Evolutionary conservation across 2,888 invertebrate species (phyloP).

Genomic region (Agrochola macilenta): DNA sequence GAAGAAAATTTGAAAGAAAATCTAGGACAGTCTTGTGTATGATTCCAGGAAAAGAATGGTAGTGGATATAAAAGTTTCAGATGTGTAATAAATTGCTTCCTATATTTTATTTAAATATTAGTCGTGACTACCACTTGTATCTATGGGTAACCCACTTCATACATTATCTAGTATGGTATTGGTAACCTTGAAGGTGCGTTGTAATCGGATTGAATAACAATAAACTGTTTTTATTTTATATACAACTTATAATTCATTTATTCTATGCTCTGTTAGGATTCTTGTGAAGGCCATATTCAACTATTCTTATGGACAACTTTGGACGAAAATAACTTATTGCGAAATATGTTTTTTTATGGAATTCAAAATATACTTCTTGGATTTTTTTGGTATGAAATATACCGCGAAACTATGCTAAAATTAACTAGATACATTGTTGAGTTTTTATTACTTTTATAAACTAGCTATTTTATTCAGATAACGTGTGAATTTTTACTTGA

Average conservation of each 20-base stretch:
- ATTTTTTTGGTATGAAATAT: neutral
- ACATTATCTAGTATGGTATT: slow-evolving; percentile 54
- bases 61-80: neutral
- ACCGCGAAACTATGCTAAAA: neutral
- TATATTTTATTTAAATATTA: slow-evolving; percentile 27
- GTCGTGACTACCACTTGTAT: slow-evolving; percentile 7
- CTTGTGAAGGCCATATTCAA: slow-evolving; percentile 51
- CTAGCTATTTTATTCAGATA: neutral
- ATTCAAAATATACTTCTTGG: slow-evolving; percentile 6
- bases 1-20: neutral
- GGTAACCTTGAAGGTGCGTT: slow-evolving; percentile 57
- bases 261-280: slow-evolving; percentile 49
- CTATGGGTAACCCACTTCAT: slow-evolving; percentile 50
- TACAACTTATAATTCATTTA: slow-evolving; percentile 63
- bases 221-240: slow-evolving; percentile 53
- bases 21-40: slow-evolving; percentile 6
- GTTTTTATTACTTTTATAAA: neutral
- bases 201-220: slow-evolving; percentile 64
- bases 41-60: slow-evolving; percentile 17
- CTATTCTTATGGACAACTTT: slow-evolving; percentile 48
- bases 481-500: neutral
- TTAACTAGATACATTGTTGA: neutral
- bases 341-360: slow-evolving; percentile 2
- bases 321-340: slow-evolving; percentile 31
- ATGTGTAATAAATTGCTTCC: slow-evolving; percentile 26